These are phyloP conservation scores for Sapayoa aenigma DNA, from an alignment of 2,113 vertebrate genomes.

Conservation along the genomic window DNA sequence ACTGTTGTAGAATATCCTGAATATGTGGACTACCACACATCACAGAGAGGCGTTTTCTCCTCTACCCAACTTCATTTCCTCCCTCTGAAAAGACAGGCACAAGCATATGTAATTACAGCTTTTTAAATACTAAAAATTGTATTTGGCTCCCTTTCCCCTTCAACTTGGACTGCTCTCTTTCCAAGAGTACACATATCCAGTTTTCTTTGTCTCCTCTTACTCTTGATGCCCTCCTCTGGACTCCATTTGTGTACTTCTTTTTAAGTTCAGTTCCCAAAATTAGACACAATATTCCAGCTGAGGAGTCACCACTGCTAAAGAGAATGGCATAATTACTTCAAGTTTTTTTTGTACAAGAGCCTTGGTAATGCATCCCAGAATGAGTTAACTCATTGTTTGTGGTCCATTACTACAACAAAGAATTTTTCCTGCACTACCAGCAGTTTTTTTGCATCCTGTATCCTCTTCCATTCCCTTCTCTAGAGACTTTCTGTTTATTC, in stretches of 20 bases:
- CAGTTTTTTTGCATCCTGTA: neutral
- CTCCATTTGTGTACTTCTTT: neutral
- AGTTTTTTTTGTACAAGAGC: neutral
- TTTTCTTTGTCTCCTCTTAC: neutral
- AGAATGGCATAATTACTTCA: neutral
- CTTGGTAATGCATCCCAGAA: neutral
- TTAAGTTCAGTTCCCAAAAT: neutral
- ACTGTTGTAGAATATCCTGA: neutral
- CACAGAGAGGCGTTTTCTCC: neutral
- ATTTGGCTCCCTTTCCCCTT: neutral
- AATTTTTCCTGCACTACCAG: constrained; percentile 4
- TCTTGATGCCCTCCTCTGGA: neutral
- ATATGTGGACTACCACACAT: neutral
- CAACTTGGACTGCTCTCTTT: neutral
- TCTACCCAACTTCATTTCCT: neutral
- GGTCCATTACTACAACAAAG: neutral
- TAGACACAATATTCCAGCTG: neutral
- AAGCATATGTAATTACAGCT: neutral
- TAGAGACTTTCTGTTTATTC: constrained; percentile 18
- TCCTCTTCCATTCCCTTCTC: neutral
- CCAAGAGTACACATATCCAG: neutral
- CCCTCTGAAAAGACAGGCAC: neutral
- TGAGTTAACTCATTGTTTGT: neutral
- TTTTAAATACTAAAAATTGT: neutral
- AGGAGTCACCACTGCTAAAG: neutral